Evolutionary conservation across 1,140 invertebrate genomes (phyloP).

Genomic region (Drosophila rufa): DNA sequence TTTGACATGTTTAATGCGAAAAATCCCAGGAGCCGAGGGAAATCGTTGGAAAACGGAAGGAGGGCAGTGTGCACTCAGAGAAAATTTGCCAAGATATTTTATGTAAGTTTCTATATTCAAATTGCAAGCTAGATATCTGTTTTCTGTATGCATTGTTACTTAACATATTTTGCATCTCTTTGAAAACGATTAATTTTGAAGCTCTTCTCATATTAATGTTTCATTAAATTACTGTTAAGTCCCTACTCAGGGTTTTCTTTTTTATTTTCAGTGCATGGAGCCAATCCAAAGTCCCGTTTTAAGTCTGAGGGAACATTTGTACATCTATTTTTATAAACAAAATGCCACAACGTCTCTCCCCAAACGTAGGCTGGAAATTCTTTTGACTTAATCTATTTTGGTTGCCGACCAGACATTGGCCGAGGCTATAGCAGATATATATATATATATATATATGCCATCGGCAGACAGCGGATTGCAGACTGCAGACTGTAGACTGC

Average conservation of each 20-base stretch:
- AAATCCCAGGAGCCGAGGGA: conserved; percentile 26
- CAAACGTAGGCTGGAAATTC: conserved; percentile 72
- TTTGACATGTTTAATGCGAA: conserved; percentile 83
- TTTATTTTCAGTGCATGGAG: conserved; percentile 11
- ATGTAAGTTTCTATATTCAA: no score
- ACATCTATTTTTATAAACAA: conserved; percentile 56
- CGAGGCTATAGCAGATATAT: conserved; percentile 6
- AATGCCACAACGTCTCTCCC: conserved; percentile 44
- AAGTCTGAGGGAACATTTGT: conserved; percentile 24
- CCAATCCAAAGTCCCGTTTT: conserved; percentile 22
- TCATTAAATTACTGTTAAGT: no score
- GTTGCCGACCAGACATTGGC: conserved; percentile 46
- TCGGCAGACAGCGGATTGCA: conserved; percentile 15
- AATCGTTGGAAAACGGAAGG: background rate
- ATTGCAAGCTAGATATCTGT: background rate
- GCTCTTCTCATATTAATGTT: no score
- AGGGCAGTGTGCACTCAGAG: conserved; percentile 5
- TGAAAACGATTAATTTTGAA: no score
- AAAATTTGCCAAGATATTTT: background rate
- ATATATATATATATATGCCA: conserved; percentile 2
- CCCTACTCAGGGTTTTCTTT: no score
- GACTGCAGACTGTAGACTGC: background rate
- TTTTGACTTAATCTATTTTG: conserved; percentile 64
- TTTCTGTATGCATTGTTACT: background rate
- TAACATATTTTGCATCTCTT: no score